These are phyloP conservation scores for Xiphorhynchus erythropygius DNA, from an alignment of 2,797 vertebrate genomes.

Conservation along the genomic window DNA sequence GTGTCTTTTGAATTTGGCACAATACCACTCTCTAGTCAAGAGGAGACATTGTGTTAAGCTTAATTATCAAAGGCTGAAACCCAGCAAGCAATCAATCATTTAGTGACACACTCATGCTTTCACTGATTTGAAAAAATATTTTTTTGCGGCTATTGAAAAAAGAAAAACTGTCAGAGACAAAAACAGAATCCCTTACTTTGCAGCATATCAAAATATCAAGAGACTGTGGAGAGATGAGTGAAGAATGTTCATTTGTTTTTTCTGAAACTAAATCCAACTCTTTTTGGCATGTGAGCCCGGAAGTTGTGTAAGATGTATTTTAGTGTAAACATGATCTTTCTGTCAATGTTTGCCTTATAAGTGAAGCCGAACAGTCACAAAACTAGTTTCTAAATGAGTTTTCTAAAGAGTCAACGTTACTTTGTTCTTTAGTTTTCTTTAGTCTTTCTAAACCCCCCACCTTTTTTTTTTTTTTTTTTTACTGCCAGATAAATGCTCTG, in stretches of 20 bases:
- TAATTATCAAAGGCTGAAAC: conserved; percentile 80
- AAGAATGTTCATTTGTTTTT: conserved; percentile 68
- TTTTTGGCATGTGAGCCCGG: conserved; percentile 38
- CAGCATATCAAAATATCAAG: conserved; percentile 54
- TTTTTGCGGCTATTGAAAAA: conserved; percentile 60
- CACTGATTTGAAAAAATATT: conserved; percentile 69
- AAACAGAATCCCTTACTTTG: conserved; percentile 6
- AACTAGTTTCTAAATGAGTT: conserved; percentile 49
- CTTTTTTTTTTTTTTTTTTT: conserved; percentile 17
- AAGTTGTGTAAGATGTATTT: conserved; percentile 61
- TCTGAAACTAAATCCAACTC: conserved; percentile 72
- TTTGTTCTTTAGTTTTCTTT: conserved; percentile 26
- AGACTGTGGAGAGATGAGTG: conserved; percentile 51
- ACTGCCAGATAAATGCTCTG: conserved; percentile 74
- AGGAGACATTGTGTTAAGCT: conserved; percentile 68
- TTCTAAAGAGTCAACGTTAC: conserved; percentile 62
- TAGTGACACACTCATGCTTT: conserved; percentile 70
- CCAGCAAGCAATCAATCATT: conserved; percentile 77
- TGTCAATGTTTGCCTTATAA: conserved; percentile 48
- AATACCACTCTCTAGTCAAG: conserved; percentile 62
- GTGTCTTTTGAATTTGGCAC: conserved; percentile 64
- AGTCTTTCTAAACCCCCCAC: neutral
- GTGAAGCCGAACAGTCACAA: conserved; percentile 43
- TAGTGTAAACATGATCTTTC: conserved; percentile 59
- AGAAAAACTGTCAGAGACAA: conserved; percentile 40